Base-by-base conservation (phyloP, 2,888 invertebrate species). In the Tinea semifulvella region DNA sequence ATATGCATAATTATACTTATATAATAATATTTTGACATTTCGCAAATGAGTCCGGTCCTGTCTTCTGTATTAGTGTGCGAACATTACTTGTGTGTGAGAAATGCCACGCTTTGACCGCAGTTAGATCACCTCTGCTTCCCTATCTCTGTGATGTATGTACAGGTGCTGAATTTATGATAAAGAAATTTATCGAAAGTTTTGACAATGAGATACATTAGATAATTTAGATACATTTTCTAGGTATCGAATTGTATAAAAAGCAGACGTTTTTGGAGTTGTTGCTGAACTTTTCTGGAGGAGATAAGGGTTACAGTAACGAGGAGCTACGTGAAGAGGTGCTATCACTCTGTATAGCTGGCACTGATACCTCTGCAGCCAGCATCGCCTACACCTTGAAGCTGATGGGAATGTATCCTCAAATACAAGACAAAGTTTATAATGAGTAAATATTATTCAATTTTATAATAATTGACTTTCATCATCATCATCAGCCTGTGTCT, bases 251-350 rank as follows among this genome's bases (percentile, higher is more conserved):
- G 20, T 75, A 75, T 49, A 68, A 63, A 48, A 70, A 57, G 17
- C 81, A 79, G 55, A 76, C 82, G 0, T 86, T 86, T 54, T 57
- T 86, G 45, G 85, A 86, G 48, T 57, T 83, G 3, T 55, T 86
- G n/a, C 77, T 86, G 49, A 64, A 72, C 11, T 54, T 81, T 3
- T 80, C 83, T 22, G 76, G 82, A 0, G 70, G 70, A 5, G 80
- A 80, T 6, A 70, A 61, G 1, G 81, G 81, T 16, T 83, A 83
- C 28, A 82, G 73, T 0, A 69, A 85, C 50, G 52, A 68, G 26
- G 84, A 87, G 50, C 52, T 87, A 2, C 62, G 83, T 46, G 84
- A 86, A 52, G 86, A 86, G 62, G 72, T 85, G 0, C 61, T 84
- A 42, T 84, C 85, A 0, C 66, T 86, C 46, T 73, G 81, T 44